Percentiles rank a stretch among this genome's conserved stretches.
phyloP scores from a whole-genome alignment of 2,888 invertebrate genomes.

The Choristoneura rosaceana region DNA sequence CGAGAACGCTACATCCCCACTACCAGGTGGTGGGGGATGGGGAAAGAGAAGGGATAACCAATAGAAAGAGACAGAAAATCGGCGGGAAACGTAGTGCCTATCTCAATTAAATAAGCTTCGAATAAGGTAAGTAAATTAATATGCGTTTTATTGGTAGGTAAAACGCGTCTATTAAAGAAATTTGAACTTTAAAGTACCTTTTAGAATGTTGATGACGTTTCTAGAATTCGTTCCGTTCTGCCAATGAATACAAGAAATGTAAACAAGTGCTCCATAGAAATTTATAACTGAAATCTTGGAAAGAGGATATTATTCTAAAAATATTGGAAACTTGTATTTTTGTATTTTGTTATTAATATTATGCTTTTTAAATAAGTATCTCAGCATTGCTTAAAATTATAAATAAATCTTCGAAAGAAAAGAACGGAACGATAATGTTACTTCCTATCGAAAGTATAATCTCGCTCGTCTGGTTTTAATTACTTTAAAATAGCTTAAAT shows the following conservation, averaged over 20 bases:
- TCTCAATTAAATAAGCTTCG: too few species aligned
- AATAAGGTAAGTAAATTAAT: too few species aligned
- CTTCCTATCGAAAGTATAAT: slow-evolving; percentile 40
- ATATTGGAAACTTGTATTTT: neutral
- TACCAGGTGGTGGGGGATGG: too few species aligned
- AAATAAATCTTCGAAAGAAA: neutral
- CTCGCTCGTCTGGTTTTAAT: slow-evolving; percentile 33
- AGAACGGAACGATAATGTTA: slow-evolving; percentile 33
- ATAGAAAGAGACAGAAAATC: too few species aligned
- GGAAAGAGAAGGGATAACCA: too few species aligned
- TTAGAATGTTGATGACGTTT: slow-evolving; percentile 38
- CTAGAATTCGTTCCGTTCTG: slow-evolving; percentile 29
- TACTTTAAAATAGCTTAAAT: slow-evolving; percentile 34
- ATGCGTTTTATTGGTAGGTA: too few species aligned
- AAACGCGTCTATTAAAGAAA: too few species aligned
- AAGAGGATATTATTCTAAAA: neutral
- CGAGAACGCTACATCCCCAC: too few species aligned
- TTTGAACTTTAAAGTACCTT: slow-evolving; percentile 16
- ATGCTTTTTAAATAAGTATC: neutral
- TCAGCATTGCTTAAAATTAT: neutral
- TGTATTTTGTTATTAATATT: neutral
- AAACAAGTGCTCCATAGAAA: neutral
- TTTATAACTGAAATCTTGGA: neutral
- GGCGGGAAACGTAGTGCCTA: too few species aligned
- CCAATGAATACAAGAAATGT: neutral